Evolutionary conservation across 2,888 invertebrate species (phyloP).

Genomic region (Leptopilina syphax): DNA sequence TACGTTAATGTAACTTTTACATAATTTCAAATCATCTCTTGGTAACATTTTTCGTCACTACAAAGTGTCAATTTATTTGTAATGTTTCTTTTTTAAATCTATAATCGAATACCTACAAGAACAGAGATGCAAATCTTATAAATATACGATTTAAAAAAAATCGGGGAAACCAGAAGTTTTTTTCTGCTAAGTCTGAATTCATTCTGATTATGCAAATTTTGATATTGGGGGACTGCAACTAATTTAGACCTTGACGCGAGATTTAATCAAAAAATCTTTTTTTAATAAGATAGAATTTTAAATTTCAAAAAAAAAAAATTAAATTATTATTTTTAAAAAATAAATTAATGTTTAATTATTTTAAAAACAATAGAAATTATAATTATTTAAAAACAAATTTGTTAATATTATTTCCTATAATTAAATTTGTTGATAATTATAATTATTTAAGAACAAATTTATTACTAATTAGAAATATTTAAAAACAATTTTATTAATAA

Average conservation of each 20-base stretch:
- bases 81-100: background rate
- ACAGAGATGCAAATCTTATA: background rate
- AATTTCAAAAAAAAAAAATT: background rate
- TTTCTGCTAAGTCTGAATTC: background rate
- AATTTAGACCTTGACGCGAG: background rate
- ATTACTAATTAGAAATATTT: too few relatives aligned
- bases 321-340: slow-evolving; percentile 1
- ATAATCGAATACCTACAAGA: background rate
- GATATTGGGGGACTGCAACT: background rate
- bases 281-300: background rate
- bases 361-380: too few relatives aligned
- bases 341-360: background rate
- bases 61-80: background rate
- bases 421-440: too few relatives aligned
- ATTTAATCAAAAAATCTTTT: background rate
- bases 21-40: background rate
- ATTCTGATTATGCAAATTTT: background rate
- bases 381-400: too few relatives aligned
- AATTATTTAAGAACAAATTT: too few relatives aligned
- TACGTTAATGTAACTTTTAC: background rate
- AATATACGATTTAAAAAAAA: background rate
- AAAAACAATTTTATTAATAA: too few relatives aligned
- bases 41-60: background rate
- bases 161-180: background rate
- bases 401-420: too few relatives aligned